Evolutionary conservation across 2,888 invertebrate species (phyloP), one percentile per base, ranked within the genome.

Genomic region (Dolichomitus sp.): DNA sequence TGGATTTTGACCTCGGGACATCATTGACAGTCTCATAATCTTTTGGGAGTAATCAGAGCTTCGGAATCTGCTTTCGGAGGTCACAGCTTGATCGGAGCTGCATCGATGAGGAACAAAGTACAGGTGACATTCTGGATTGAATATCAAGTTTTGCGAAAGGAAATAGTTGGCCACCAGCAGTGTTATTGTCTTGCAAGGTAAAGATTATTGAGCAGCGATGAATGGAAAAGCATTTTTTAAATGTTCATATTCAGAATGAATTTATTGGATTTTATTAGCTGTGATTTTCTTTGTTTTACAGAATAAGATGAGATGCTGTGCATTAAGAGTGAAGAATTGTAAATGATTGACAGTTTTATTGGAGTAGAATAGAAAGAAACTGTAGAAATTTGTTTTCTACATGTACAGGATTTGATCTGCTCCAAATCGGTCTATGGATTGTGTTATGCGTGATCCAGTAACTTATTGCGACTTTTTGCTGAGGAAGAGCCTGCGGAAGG

Each of bases 391-490:
- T 70, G 40, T 42, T 54, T 81, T 78, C 65, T 66, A 69, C 52
- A 59, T 66, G 59, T 57, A 68, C 19, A 54, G 33, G 19, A 63
- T 69, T 57, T 40, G 19, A n/a, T 33, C 23, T 17, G 17, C 12
- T 14, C 14, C 48, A 33, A 61, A 69, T 45, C 23, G 42, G 19
- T 57, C 57, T 68, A 84, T 84, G 82, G 81, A 83, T 81, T 85
- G 85, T 91, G 91, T 90, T 90, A 91, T 89, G 89, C 87, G 78
- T 81, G 83, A 85, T 83, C 72, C 75, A 75, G 77, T 76, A 73
- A 85, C 59, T 74, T 76, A 80, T 61, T 76, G 63, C 79, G 79
- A 84, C 27, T 70, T 86, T 85, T 86, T 61, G 45, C 72, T 75
- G 81, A 72, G 83, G 50, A 63, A 87, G 84, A 87, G 86, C 86